Base-by-base conservation (phyloP, 2,888 invertebrate species). In the Hypsopygia costalis region DNA sequence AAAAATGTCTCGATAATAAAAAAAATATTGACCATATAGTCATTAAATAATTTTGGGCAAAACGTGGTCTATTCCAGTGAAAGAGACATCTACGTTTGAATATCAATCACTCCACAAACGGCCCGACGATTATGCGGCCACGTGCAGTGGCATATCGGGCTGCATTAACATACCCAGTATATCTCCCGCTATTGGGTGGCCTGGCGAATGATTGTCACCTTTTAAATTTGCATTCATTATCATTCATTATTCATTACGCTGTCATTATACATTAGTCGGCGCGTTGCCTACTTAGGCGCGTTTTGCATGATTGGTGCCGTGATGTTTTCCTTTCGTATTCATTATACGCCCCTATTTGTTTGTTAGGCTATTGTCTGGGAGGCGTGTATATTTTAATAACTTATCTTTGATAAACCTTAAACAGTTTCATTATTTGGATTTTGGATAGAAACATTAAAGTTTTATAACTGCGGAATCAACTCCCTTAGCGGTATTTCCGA, bases 211-310 rank as follows among this genome's bases (percentile, higher is more conserved):
- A 81, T 83, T 83, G 83, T 85, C 86, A 81, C 82, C 80, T 80
- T 81, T 79, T 82, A 82, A 79, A 85, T 86, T 86, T 85, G 77
- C 86, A 85, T 86, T 63, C 63, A 81, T 87, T 85, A 77, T 58
- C 76, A 76, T 81, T 57, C 57, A 55, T 64, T 53, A 51, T 55
- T 69, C 25, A 25, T 25, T 25, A 25, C 25, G 41, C 36, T 31
- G 36, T 37, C 31, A 31, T 36, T 65, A 61, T 62, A 60, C 60
- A 56, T 62, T 51, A 52, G 40, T 42, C 56, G 49, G 43, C 21
- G 37, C 39, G 54, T 53, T 58, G 57, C 51, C 52, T 47, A 71
- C 72, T 76, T 72, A 69, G 54, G 61, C 58, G 52, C 60, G 66
- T 62, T 79, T 76, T 72, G 76, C 80, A 74, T 77, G 77, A 79